Evolutionary conservation across 2,113 vertebrate genomes (phyloP).

Genomic region (Thryonomys swinderianus): DNA sequence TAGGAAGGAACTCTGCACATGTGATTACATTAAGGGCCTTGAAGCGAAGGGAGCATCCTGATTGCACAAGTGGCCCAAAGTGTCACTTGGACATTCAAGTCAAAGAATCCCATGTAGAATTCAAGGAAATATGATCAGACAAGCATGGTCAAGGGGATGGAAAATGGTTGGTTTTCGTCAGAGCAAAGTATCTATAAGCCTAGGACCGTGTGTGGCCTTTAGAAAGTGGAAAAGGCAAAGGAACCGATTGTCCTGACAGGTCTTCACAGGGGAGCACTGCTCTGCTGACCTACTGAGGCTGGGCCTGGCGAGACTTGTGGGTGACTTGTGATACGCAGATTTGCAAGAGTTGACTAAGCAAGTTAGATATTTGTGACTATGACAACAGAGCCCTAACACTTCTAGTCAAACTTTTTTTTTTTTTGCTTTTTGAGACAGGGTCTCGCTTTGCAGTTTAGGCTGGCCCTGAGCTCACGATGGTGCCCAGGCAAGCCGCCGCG

Average conservation of each 20-base stretch:
- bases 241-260: no score
- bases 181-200: not conserved
- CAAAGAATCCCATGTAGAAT: not conserved
- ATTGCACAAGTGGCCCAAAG: not conserved
- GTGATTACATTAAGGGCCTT: not conserved
- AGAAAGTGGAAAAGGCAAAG: not conserved
- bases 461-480: no score
- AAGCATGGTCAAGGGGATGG: not conserved
- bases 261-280: fast-evolving
- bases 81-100: not conserved
- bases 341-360: not conserved
- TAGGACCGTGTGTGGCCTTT: not conserved
- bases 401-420: not conserved
- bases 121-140: not conserved
- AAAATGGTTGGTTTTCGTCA: not conserved
- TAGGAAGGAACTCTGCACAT: not conserved
- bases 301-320: not conserved
- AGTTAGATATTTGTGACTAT: not conserved
- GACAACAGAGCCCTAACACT: not conserved
- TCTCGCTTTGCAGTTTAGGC: no score
- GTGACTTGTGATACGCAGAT: not conserved
- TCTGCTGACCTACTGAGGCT: no score
- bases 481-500: no score
- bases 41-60: not conserved
- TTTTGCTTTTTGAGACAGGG: no score